Evolutionary conservation across 2,888 invertebrate genomes (phyloP).

Genomic region (Drosophila paucipuncta): DNA sequence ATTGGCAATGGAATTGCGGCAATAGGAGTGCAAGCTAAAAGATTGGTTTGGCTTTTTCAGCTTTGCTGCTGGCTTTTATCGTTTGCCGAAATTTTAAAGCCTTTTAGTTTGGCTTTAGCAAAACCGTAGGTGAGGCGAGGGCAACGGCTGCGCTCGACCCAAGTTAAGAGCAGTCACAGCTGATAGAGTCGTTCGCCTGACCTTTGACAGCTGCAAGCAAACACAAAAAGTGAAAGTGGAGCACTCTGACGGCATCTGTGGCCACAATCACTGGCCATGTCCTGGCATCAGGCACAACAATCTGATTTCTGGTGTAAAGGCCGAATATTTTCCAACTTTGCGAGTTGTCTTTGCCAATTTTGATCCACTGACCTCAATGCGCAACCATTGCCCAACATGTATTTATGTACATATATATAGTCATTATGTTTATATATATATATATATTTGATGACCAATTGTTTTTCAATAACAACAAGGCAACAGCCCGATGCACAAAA

Average conservation of each 20-base stretch:
- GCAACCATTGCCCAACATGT: constrained; percentile 12
- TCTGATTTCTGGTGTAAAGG: constrained; percentile 9
- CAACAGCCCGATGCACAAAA: constrained; percentile 42
- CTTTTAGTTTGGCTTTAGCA: constrained; percentile 41
- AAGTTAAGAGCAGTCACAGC: constrained; percentile 35
- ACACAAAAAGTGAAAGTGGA: constrained; percentile 57
- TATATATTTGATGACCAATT: constrained; percentile 77
- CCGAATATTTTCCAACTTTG: constrained; percentile 53
- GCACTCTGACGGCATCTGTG: constrained; percentile 37
- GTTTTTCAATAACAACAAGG: constrained; percentile 65
- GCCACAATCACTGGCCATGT: constrained; percentile 5
- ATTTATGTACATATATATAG: constrained; percentile 16
- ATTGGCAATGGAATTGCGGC: constrained; percentile 26
- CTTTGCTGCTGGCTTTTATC: constrained; percentile 31
- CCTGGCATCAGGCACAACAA: constrained; percentile 2
- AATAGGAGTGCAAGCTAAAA: constrained; percentile 23
- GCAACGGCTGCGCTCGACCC: constrained; percentile 7
- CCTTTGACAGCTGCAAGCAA: constrained; percentile 45
- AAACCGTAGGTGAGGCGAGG: constrained; percentile 16
- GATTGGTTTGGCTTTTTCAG: constrained; percentile 40
- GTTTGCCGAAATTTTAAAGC: constrained; percentile 38
- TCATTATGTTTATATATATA: constrained; percentile 34
- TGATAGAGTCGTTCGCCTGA: constrained; percentile 37
- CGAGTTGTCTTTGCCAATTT: constrained; percentile 66
- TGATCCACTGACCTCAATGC: constrained; percentile 75